A percentile compares a stretch with the other conserved stretches of the same genome.
Conservation (phyloP, 2,888 invertebrate genomes). For the Trileptium ribeirensis region DNA sequence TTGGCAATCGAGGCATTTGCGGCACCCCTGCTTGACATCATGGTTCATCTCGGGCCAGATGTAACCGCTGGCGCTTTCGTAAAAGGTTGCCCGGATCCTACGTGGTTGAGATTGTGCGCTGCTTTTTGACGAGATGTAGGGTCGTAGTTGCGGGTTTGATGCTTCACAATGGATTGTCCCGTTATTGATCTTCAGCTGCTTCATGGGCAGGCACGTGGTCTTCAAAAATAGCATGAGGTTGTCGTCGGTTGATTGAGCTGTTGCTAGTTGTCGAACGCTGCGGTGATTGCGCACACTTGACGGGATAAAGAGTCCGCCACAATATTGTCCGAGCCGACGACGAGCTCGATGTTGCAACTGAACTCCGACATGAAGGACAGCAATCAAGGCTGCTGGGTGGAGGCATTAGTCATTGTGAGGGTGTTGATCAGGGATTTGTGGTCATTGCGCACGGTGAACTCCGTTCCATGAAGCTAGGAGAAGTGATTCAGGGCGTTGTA, state of each 20-base stretch:
- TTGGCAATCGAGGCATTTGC: not conserved
- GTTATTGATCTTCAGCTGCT: not conserved
- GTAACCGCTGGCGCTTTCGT: not conserved
- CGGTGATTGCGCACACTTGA: not conserved
- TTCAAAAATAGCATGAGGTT: not conserved
- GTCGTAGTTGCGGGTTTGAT: not conserved
- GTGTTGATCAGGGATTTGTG: not conserved
- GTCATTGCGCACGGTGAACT: not conserved
- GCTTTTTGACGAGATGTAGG: not conserved
- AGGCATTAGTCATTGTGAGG: not conserved
- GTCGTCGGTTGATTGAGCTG: not conserved
- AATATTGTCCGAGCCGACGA: no score
- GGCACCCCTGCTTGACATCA: not conserved
- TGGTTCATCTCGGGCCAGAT: not conserved
- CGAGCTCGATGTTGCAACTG: no score
- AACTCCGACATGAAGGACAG: not conserved
- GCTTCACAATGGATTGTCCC: not conserved
- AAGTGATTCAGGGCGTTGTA: constrained; percentile 4
- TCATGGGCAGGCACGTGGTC: not conserved
- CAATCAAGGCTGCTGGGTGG: constrained; percentile 8
- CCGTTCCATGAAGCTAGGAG: not conserved
- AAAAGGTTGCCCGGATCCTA: not conserved
- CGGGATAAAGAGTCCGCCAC: not conserved
- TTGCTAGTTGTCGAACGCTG: not conserved
- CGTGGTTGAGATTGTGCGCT: not conserved